Evolutionary conservation across 1,140 invertebrate genomes (phyloP).

Genomic region (Ladona fulva): DNA sequence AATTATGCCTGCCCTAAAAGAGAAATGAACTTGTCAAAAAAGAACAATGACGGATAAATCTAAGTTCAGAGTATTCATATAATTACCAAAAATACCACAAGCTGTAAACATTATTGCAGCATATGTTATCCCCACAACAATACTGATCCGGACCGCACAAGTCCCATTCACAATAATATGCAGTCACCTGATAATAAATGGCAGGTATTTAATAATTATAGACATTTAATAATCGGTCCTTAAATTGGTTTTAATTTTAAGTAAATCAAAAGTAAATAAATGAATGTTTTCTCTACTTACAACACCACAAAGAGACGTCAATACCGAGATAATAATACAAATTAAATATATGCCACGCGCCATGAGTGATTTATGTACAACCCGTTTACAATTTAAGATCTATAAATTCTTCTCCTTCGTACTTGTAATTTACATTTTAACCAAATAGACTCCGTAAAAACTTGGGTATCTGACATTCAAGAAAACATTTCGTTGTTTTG

Average conservation of each 20-base stretch:
- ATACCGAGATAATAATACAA: background rate
- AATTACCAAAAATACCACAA: constrained; percentile 12
- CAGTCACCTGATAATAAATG: constrained; percentile 18
- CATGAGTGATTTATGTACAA: too few relatives aligned
- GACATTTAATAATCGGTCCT: too few relatives aligned
- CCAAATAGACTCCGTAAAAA: too few relatives aligned
- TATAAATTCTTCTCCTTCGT: too few relatives aligned
- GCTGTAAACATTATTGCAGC: constrained; percentile 18
- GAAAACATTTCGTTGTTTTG: too few relatives aligned
- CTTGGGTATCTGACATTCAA: too few relatives aligned
- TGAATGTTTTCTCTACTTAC: background rate
- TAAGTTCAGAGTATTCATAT: background rate
- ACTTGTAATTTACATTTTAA: too few relatives aligned
- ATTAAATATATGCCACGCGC: background rate
- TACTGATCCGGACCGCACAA: constrained; percentile 20
- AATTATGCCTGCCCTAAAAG: background rate
- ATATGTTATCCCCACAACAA: constrained; percentile 23
- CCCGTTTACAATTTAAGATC: too few relatives aligned
- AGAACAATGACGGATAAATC: too few relatives aligned
- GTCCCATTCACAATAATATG: constrained; percentile 23
- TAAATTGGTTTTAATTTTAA: too few relatives aligned
- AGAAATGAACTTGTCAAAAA: background rate
- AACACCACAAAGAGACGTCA: background rate
- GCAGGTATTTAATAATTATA: background rate
- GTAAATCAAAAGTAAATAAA: background rate